These are phyloP conservation scores for Drosophila pseudotakahashii DNA, from an alignment of 2,888 invertebrate genomes.

Conservation along the genomic window DNA sequence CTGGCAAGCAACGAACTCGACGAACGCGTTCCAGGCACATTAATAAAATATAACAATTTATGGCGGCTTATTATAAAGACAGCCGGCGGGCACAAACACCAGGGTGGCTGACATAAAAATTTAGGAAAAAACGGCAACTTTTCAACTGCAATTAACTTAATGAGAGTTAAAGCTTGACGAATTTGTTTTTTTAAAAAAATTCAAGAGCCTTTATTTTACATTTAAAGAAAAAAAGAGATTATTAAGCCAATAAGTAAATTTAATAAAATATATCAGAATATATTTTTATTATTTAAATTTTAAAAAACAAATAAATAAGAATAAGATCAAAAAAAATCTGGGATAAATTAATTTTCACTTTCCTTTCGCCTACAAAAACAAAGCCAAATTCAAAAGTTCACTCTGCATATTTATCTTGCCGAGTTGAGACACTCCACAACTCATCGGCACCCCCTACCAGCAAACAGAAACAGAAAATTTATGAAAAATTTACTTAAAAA, in stretches of 20 bases:
- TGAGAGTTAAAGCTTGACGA: slow-evolving; percentile 2
- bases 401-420: slow-evolving; percentile 19
- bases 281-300: background rate
- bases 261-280: no score
- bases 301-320: no score
- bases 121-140: background rate
- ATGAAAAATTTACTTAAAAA: slow-evolving; percentile 77
- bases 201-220: background rate
- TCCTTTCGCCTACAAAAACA: background rate
- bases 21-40: slow-evolving; percentile 72
- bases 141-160: slow-evolving; percentile 25
- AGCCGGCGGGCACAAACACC: slow-evolving; percentile 37
- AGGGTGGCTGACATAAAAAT: slow-evolving; percentile 15
- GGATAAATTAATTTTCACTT: background rate
- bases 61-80: slow-evolving; percentile 69
- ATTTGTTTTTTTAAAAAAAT: background rate
- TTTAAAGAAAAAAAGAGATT: no score
- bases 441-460: slow-evolving; percentile 26
- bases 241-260: no score
- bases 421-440: slow-evolving; percentile 14
- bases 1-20: slow-evolving; percentile 58
- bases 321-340: background rate
- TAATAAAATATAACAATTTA: slow-evolving; percentile 80
- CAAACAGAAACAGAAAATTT: slow-evolving; percentile 50
- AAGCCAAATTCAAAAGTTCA: slow-evolving; percentile 1